These are phyloP conservation scores for Dipodomys ordii DNA, from an alignment of 2,113 vertebrate genomes.

Conservation along the genomic window DNA sequence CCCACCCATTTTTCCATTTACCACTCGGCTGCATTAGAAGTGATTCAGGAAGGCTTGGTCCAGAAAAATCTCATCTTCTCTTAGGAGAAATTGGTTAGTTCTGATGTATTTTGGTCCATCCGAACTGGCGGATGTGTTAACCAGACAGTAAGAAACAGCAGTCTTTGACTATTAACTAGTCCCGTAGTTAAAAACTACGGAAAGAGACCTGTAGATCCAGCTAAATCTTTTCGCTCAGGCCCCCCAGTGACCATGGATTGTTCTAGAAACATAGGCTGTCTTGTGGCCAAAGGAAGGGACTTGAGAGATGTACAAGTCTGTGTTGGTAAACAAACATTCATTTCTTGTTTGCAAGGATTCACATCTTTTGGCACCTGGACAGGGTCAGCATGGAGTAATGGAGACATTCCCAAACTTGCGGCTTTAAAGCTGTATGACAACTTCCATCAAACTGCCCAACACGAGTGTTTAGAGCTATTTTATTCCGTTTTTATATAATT, in stretches of 20 bases:
- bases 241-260: not conserved
- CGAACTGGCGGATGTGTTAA: conserved; percentile 25
- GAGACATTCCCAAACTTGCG: not conserved
- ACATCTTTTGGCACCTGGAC: not conserved
- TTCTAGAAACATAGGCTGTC: conserved; percentile 20
- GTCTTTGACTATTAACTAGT: not conserved
- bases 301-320: conserved; percentile 38
- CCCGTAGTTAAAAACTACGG: not conserved
- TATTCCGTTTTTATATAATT: conserved; percentile 60
- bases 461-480: conserved; percentile 63
- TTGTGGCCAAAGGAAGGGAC: not conserved
- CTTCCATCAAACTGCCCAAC: conserved; percentile 44
- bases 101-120: conserved; percentile 16
- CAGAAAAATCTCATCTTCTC: not conserved
- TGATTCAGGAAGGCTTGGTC: not conserved
- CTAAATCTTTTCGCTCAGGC: not conserved
- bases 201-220: conserved; percentile 14
- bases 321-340: conserved; percentile 14
- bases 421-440: conserved; percentile 7
- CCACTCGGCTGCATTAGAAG: not conserved
- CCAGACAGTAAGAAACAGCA: not conserved
- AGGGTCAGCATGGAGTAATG: not conserved
- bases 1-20: not conserved
- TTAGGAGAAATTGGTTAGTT: not conserved
- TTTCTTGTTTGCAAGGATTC: conserved; percentile 33